Evolutionary conservation across 2,113 vertebrate genomes (phyloP).

Genomic region (Nesogale talazaci): DNA sequence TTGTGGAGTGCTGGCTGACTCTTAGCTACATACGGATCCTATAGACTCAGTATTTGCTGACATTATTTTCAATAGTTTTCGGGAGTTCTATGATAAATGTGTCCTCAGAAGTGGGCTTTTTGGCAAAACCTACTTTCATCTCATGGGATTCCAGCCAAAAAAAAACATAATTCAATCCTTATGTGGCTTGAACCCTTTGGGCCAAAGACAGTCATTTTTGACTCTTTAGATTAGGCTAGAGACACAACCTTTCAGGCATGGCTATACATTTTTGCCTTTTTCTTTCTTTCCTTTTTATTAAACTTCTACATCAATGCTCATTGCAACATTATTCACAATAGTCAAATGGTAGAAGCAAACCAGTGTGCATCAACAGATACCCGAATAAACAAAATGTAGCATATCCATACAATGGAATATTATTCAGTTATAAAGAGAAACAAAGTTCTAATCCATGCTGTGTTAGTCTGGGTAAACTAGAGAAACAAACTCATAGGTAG

Average conservation of each 20-base stretch:
- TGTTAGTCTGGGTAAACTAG: too few relatives aligned
- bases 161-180: slow-evolving; percentile 6
- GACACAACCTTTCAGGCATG: neutral
- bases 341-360: too few relatives aligned
- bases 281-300: too few relatives aligned
- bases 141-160: slow-evolving; percentile 9
- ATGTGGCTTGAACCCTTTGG: slow-evolving; percentile 19
- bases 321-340: too few relatives aligned
- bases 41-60: neutral
- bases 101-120: neutral
- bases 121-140: slow-evolving; percentile 31
- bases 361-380: too few relatives aligned
- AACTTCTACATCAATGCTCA: too few relatives aligned
- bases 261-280: too few relatives aligned
- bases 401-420: too few relatives aligned
- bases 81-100: neutral
- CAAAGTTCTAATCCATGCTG: neutral
- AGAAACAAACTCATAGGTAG: too few relatives aligned
- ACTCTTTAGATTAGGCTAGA: neutral
- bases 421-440: too few relatives aligned
- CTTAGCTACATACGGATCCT: neutral
- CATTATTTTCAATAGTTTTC: slow-evolving; percentile 34
- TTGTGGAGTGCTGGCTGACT: neutral
- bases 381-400: too few relatives aligned
- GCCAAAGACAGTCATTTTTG: slow-evolving; percentile 30